Evolutionary conservation across 2,888 invertebrate species (phyloP), one percentile per base, ranked within the genome.

Genomic region (Drosophila formosana): DNA sequence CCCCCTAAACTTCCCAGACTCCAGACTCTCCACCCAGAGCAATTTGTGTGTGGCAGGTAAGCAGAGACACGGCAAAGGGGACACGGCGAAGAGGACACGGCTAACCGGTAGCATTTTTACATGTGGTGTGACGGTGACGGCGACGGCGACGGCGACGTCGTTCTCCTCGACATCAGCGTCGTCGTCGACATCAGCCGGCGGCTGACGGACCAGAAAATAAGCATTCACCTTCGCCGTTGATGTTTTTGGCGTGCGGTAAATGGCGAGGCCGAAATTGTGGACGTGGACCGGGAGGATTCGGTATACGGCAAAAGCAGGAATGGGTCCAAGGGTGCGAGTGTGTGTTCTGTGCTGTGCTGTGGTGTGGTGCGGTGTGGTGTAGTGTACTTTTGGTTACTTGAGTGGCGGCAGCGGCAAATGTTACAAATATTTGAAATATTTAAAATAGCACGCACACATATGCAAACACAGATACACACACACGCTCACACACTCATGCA

Each of bases 341-440:
- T 6, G 37, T 18, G 37, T 25, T 9, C 51, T 34, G 58, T 43
- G 25, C 9, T 49, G 58, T 58, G 62, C 51, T 34, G 58, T 43
- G 25, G 7, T 49, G 58, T 58, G 62, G 39, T 50, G 58, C 41
- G 39, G 60, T 66, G 61, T 23, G 56, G 34, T 67, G 51, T 72
- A 75, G 68, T 78, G 63, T 71, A 68, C 77, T 70, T 74, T 74
- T 83, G 67, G 71, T 75, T 83, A 70, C 84, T 81, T 76, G 84
- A 85, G 75, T 76, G 85, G 72, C 67, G 80, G 82, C 78, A 67
- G 43, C 74, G 80, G 82, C 77, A 83, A 84, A 84, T 84, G 84
- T 86, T 88, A 83, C 88, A 86, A 86, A 85, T 86, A 88, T 85
- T 85, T 88, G 65, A 88, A 88, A 85, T 88, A 85, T 88, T 85